These are phyloP conservation scores for Drosophila bocqueti DNA, from an alignment of 1,140 invertebrate species.

Conservation along the genomic window DNA sequence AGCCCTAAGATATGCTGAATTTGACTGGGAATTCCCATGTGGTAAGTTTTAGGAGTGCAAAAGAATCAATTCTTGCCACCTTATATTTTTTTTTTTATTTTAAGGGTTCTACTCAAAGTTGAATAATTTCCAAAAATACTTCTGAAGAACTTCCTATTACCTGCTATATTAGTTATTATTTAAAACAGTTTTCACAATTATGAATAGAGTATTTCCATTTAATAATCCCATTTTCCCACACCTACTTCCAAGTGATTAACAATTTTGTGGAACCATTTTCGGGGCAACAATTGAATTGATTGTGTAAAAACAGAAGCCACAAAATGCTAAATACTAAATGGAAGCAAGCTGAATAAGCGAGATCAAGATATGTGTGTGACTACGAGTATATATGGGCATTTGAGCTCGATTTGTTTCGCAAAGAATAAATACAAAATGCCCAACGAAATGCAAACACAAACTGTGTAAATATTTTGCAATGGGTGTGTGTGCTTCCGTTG, in stretches of 20 bases:
- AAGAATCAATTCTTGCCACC: too few species aligned
- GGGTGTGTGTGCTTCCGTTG: constrained; percentile 42
- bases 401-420: constrained; percentile 71
- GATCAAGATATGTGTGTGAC: constrained; percentile 8
- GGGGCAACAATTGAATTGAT: constrained; percentile 50
- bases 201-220: too few species aligned
- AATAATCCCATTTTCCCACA: too few species aligned
- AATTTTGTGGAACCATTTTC: constrained; percentile 1
- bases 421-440: constrained; percentile 53
- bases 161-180: neutral
- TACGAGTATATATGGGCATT: constrained; percentile 24
- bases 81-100: neutral
- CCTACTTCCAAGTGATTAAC: constrained; percentile 2
- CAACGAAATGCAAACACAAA: constrained; percentile 38
- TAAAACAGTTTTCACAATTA: neutral
- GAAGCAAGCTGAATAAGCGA: constrained; percentile 3
- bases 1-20: neutral
- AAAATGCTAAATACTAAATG: constrained; percentile 32
- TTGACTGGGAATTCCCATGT: neutral
- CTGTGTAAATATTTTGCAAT: constrained; percentile 65
- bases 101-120: neutral
- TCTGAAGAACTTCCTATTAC: neutral
- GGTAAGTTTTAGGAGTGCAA: neutral
- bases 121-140: neutral
- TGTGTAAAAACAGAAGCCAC: constrained; percentile 56